Evolutionary conservation across 2,888 invertebrate species (phyloP).

Genomic region (Cordilura impudica): DNA sequence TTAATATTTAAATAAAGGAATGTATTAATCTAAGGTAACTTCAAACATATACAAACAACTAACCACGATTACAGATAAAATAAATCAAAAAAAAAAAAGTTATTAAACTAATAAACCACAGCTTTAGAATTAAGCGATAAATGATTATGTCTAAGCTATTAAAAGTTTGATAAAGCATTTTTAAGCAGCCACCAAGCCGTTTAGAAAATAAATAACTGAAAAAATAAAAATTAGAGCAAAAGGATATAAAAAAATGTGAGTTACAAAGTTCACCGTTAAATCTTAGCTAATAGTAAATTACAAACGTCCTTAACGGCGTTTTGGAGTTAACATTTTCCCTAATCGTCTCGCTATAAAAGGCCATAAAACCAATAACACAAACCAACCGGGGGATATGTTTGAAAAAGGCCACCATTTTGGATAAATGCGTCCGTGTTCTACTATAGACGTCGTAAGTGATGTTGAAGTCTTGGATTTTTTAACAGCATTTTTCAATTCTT

Average conservation of each 20-base stretch:
- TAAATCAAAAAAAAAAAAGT: conserved; percentile 65
- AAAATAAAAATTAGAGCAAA: neutral
- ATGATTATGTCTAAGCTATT: neutral
- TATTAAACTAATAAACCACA: neutral
- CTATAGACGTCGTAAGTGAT: neutral
- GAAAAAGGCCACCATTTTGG: conserved; percentile 82
- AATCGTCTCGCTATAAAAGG: conserved; percentile 73
- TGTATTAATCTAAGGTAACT: conserved; percentile 7
- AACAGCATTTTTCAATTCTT: conserved; percentile 67
- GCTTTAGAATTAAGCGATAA: neutral
- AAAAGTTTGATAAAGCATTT: conserved; percentile 13
- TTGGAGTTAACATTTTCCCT: conserved; percentile 25
- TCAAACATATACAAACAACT: conserved; percentile 5
- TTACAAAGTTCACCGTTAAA: neutral
- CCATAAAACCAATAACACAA: conserved; percentile 75
- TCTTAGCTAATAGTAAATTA: neutral
- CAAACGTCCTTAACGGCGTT: neutral
- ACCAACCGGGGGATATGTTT: conserved; percentile 79
- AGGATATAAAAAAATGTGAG: neutral
- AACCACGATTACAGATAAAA: neutral
- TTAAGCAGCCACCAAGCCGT: conserved; percentile 29
- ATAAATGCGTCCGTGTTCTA: conserved; percentile 69
- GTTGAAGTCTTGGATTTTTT: neutral
- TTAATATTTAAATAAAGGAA: conserved; percentile 50
- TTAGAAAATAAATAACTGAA: neutral